These are phyloP conservation scores for Margaritifera margaritifera DNA, from an alignment of 2,888 invertebrate genomes.

Conservation along the genomic window DNA sequence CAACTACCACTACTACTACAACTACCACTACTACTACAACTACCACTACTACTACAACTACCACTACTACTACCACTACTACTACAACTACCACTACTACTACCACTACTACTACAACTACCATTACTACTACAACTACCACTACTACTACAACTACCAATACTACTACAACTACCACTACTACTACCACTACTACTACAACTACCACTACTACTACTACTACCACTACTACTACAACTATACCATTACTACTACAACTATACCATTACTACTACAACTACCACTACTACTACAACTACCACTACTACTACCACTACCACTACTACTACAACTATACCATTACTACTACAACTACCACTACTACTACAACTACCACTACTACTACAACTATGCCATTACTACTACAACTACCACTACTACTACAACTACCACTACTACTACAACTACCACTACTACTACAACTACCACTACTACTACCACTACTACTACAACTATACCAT, in stretches of 20 bases:
- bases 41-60: no score
- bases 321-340: no score
- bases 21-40: no score
- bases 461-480: background rate
- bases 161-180: constrained; percentile 14
- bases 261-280: constrained; percentile 13
- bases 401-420: constrained; percentile 14
- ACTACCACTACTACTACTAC: constrained; percentile 13
- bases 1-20: no score
- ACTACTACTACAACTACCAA: constrained; percentile 1
- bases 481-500: no score
- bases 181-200: constrained; percentile 13
- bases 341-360: constrained; percentile 18
- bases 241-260: no score
- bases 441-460: constrained; percentile 2
- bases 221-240: no score
- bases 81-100: no score
- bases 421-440: constrained; percentile 13
- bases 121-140: constrained; percentile 7
- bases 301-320: constrained; percentile 18
- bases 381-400: constrained; percentile 11
- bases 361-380: constrained; percentile 11
- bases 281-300: constrained; percentile 16
- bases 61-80: no score
- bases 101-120: no score